Evolutionary conservation across 2,113 vertebrate species (phyloP), one percentile per base, ranked within the genome.

Genomic region (Prinia subflava): DNA sequence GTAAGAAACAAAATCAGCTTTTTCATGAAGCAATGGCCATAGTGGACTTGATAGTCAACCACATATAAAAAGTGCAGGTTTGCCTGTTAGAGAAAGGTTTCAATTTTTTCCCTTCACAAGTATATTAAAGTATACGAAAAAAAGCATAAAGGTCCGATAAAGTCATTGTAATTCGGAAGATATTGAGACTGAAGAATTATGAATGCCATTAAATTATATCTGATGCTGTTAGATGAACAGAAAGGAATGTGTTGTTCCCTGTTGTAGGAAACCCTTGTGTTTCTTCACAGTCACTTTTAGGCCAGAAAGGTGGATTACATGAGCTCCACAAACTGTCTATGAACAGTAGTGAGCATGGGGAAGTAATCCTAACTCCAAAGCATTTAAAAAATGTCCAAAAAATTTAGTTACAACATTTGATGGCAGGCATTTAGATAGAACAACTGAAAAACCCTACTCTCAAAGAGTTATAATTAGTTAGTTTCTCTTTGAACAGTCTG

Each of bases 381-480:
- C 4, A 16, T 12, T 55, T 50, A 10, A 53, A 75, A 42, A 59
- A 44, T 9, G 3, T 18, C 12, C 3, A 64, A 59, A 76, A 65
- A 49, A 23, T 22, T 31, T 37, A 78, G 20, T 53, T 53, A 50
- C 8, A 31, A n/a, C 17, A 86, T 46, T 37, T 68, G 13, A n/a
- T 37, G 53, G 15, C 7, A 63, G 7, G 9, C 60, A 59, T 80
- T 71, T 37, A 49, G 85, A 76, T 3, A 25, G 23, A 50, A 7
- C 6, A 57, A 47, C 31, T 1, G 1, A 65, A 85, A 86, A 73
- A 5, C 0, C 5, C 21, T 15, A 31, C 15, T 4, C 14, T 25
- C 13, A 52, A 77, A 60, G 1, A 62, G 16, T 5, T 67, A 21
- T 14, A 70, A 44, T 41, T 20, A 62, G 59, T 55, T 80, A 75